Evolutionary conservation across 2,113 vertebrate genomes (phyloP).

Genomic region (Vulpes vulpes): DNA sequence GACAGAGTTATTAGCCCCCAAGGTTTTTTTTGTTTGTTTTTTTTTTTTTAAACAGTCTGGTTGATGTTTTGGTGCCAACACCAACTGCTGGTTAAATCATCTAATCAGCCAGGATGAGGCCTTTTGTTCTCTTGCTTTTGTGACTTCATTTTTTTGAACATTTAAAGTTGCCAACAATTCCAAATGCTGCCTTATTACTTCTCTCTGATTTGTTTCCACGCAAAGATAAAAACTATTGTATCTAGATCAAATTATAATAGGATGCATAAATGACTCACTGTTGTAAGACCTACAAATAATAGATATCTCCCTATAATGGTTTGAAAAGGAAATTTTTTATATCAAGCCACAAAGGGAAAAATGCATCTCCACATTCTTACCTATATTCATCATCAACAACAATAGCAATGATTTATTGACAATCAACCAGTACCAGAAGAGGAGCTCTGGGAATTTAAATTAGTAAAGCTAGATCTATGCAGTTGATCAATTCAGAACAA

Average conservation of each 20-base stretch:
- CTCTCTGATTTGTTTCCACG: slow-evolving; percentile 54
- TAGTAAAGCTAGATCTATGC: not conserved
- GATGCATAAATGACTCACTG: not conserved
- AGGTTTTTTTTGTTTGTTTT: not conserved
- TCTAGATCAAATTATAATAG: slow-evolving; percentile 44
- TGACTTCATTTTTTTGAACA: slow-evolving; percentile 71
- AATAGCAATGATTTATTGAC: slow-evolving; percentile 8
- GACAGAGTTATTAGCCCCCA: slow-evolving; percentile 49
- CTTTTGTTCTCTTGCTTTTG: slow-evolving; percentile 73
- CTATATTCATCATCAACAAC: not conserved
- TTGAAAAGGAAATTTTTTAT: slow-evolving; percentile 14
- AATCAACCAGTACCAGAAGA: not conserved
- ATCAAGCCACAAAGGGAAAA: not conserved
- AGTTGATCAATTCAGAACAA: slow-evolving; percentile 54
- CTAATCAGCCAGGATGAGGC: slow-evolving; percentile 64
- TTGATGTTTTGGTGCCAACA: slow-evolving; percentile 68
- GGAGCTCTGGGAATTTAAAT: slow-evolving; percentile 1
- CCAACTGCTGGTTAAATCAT: slow-evolving; percentile 74
- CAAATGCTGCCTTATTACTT: slow-evolving; percentile 70
- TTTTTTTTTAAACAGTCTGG: slow-evolving; percentile 67
- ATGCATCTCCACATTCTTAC: not conserved
- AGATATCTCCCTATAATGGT: not conserved
- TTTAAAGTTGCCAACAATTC: slow-evolving; percentile 72
- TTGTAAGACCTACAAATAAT: slow-evolving; percentile 19
- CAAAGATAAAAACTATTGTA: slow-evolving; percentile 63